Percentiles rank a stretch among this genome's conserved stretches.
These are phyloP conservation scores for Forbesichthys agassizii DNA, from an alignment of 2,113 vertebrate genomes.

Conservation along the genomic window DNA sequence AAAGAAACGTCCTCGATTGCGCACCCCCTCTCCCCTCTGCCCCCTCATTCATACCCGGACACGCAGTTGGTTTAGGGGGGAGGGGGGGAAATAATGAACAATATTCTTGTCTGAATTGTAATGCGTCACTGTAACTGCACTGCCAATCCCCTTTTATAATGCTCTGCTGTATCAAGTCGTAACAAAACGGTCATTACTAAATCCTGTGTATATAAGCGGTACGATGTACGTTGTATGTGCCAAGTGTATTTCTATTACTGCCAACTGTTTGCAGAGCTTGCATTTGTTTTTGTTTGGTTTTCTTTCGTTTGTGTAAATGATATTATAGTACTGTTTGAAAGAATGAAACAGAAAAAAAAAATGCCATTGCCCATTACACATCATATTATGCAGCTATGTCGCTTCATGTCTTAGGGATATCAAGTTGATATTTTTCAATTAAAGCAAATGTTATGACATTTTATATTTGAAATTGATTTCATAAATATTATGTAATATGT, in stretches of 20 bases:
- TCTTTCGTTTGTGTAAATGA: slow-evolving; percentile 41
- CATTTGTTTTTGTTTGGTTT: slow-evolving; percentile 37
- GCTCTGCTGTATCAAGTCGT: slow-evolving; percentile 62
- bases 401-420: slow-evolving; percentile 26
- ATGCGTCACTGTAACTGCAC: slow-evolving; percentile 67
- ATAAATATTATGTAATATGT: slow-evolving; percentile 72
- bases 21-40: background rate
- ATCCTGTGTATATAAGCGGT: slow-evolving; percentile 66
- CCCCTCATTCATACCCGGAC: slow-evolving; percentile 39
- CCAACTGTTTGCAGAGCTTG: slow-evolving; percentile 46
- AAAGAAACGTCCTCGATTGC: background rate
- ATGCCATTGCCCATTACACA: slow-evolving; percentile 21
- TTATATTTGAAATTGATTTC: slow-evolving; percentile 71
- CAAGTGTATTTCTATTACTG: slow-evolving; percentile 68
- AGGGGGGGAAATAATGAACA: slow-evolving; percentile 49
- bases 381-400: slow-evolving; percentile 33
- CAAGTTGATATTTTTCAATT: slow-evolving; percentile 52
- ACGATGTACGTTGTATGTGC: slow-evolving; percentile 63
- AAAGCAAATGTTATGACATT: slow-evolving; percentile 66
- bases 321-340: slow-evolving; percentile 47
- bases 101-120: slow-evolving; percentile 64
- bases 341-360: slow-evolving; percentile 17
- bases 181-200: slow-evolving; percentile 68
- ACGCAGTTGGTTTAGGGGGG: slow-evolving; percentile 40
- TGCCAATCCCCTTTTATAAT: slow-evolving; percentile 66